Percentiles rank a stretch among this genome's conserved stretches.
These are phyloP conservation scores for Phrynosoma platyrhinos DNA, from an alignment of 2,113 vertebrate species.

Conservation along the genomic window DNA sequence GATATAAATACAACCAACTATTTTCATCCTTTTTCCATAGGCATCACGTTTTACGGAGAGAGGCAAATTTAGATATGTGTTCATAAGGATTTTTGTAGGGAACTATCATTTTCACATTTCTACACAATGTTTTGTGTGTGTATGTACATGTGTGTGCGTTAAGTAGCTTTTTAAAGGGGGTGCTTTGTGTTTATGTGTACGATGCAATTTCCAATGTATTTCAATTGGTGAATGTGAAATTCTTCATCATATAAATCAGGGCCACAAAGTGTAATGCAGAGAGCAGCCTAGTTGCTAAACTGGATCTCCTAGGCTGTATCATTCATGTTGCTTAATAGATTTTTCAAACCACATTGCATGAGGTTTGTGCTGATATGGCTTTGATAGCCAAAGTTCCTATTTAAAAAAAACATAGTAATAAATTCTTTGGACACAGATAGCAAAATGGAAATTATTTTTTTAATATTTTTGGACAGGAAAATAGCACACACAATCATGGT, in stretches of 20 bases:
- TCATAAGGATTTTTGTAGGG: slow-evolving; percentile 43
- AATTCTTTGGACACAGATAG: slow-evolving; percentile 24
- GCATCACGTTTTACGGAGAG: slow-evolving; percentile 17
- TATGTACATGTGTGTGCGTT: slow-evolving; percentile 27
- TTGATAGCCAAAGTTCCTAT: slow-evolving; percentile 26
- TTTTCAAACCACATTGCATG: slow-evolving; percentile 3
- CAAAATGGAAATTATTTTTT: slow-evolving; percentile 55
- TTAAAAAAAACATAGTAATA: slow-evolving; percentile 37
- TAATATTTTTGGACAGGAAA: slow-evolving; percentile 59
- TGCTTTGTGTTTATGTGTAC: slow-evolving; percentile 14
- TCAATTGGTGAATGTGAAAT: slow-evolving; percentile 53
- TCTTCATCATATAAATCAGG: slow-evolving; percentile 43
- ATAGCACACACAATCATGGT: slow-evolving; percentile 62
- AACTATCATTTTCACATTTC: slow-evolving; percentile 33
- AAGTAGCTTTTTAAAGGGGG: slow-evolving; percentile 49
- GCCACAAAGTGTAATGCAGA: slow-evolving; percentile 21
- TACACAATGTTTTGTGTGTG: slow-evolving; percentile 27
- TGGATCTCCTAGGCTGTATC: slow-evolving; percentile 37
- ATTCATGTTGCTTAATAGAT: slow-evolving; percentile 26
- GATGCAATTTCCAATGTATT: slow-evolving; percentile 6
- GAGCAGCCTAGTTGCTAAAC: slow-evolving; percentile 25
- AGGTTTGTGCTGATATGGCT: slow-evolving; percentile 29
- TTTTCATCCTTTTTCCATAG: slow-evolving; percentile 26
- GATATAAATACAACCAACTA: slow-evolving; percentile 28
- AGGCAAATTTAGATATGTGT: slow-evolving; percentile 50